These are phyloP conservation scores for Gryllus longicercus DNA, from an alignment of 2,888 invertebrate genomes.

Conservation along the genomic window DNA sequence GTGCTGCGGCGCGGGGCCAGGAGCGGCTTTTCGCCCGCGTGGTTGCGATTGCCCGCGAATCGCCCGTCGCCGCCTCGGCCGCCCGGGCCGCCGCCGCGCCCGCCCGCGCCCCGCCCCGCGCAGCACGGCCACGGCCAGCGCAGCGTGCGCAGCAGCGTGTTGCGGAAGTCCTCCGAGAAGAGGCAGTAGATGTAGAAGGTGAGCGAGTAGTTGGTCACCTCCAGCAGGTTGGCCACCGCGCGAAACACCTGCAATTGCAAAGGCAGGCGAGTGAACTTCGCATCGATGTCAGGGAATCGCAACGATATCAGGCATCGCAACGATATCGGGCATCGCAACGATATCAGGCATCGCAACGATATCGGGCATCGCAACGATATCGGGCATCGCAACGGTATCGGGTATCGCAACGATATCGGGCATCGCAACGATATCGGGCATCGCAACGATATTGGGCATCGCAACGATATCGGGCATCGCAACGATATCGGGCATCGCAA, in stretches of 20 bases:
- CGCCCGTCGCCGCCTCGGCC: neutral
- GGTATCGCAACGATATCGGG: too few relatives aligned
- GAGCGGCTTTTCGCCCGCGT: neutral
- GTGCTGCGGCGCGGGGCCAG: neutral
- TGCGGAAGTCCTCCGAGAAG: constrained; percentile 72
- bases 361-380: too few relatives aligned
- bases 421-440: too few relatives aligned
- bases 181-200: constrained; percentile 77
- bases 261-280: too few relatives aligned
- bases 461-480: too few relatives aligned
- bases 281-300: too few relatives aligned
- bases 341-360: too few relatives aligned
- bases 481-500: too few relatives aligned
- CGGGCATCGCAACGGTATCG: too few relatives aligned
- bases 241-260: constrained; percentile 54
- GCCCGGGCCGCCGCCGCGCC: neutral
- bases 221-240: constrained; percentile 67
- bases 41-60: neutral
- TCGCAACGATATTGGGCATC: too few relatives aligned
- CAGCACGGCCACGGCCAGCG: constrained; percentile 52
- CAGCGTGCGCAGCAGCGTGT: constrained; percentile 62
- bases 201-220: constrained; percentile 71
- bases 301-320: too few relatives aligned
- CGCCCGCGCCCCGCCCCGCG: neutral
- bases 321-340: too few relatives aligned